phyloP scores from a whole-genome alignment of 2,888 invertebrate genomes.

The Crioceris asparagi region DNA sequence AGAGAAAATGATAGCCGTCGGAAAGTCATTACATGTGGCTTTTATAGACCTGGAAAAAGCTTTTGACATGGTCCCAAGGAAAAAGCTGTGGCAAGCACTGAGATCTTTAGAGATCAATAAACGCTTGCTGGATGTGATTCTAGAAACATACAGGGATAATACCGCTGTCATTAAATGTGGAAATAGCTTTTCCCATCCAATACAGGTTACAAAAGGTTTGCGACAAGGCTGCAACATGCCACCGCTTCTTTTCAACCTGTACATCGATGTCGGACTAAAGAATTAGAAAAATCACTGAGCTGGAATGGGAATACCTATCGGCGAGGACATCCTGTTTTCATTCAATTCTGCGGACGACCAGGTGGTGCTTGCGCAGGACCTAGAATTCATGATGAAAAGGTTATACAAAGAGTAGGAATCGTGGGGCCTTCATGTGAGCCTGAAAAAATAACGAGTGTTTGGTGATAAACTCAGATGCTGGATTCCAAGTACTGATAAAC shows the following conservation, averaged over 20 bases:
- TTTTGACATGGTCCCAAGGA: background rate
- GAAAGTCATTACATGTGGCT: background rate
- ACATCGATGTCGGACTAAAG: too few relatives aligned
- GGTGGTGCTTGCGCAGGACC: background rate
- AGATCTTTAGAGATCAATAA: background rate
- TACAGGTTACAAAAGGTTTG: background rate
- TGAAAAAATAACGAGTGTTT: too few relatives aligned
- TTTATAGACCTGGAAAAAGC: background rate
- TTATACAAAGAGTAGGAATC: too few relatives aligned
- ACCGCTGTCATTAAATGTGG: too few relatives aligned
- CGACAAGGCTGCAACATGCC: background rate
- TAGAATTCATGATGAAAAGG: background rate
- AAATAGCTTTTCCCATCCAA: too few relatives aligned
- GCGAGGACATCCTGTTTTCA: background rate
- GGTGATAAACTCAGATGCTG: too few relatives aligned
- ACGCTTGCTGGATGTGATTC: too few relatives aligned
- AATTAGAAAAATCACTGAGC: background rate
- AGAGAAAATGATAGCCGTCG: background rate
- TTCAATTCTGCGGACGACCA: background rate
- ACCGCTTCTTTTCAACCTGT: too few relatives aligned
- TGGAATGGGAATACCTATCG: background rate
- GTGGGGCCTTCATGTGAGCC: too few relatives aligned
- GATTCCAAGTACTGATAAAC: too few relatives aligned
- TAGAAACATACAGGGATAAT: too few relatives aligned
- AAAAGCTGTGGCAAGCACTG: background rate